Evolutionary conservation across 2,888 invertebrate genomes (phyloP).

Genomic region (Mesorhabditis sp.): DNA sequence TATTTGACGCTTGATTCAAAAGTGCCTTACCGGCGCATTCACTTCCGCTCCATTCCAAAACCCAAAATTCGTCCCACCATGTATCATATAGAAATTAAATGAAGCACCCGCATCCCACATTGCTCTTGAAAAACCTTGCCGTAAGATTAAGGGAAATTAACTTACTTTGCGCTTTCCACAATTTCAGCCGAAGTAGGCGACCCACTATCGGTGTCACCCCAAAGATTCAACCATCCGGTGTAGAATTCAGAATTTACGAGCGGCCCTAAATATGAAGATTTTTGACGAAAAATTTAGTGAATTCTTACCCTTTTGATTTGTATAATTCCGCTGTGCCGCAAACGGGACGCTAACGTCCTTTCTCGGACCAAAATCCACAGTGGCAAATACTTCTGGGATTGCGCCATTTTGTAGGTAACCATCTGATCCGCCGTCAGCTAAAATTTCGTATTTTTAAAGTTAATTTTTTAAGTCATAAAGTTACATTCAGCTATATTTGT

Average conservation of each 20-base stretch:
- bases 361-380: constrained; percentile 29
- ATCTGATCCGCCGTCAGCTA: constrained; percentile 73
- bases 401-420: constrained; percentile 69
- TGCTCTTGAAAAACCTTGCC: constrained; percentile 8
- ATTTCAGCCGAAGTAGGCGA: constrained; percentile 27
- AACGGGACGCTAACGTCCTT: constrained; percentile 54
- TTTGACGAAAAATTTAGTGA: too few relatives aligned
- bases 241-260: constrained; percentile 78
- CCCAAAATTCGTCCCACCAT: constrained; percentile 56
- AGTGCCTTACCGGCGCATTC: constrained; percentile 25
- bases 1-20: too few relatives aligned
- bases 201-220: constrained; percentile 65
- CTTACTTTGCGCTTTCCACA: constrained; percentile 28
- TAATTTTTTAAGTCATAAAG: not conserved
- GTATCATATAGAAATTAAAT: constrained; percentile 56
- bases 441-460: constrained; percentile 10
- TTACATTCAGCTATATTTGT: too few relatives aligned
- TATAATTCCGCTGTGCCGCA: constrained; percentile 59
- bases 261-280: constrained; percentile 67
- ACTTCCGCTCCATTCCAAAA: constrained; percentile 51
- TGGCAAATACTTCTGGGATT: constrained; percentile 68
- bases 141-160: not conserved
- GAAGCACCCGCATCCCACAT: constrained; percentile 40
- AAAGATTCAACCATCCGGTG: constrained; percentile 86
- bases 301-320: not conserved